Percentiles rank a stretch among this genome's conserved stretches.
phyloP scores from a whole-genome alignment of 2,888 invertebrate genomes.

The Mythimna pallens region DNA sequence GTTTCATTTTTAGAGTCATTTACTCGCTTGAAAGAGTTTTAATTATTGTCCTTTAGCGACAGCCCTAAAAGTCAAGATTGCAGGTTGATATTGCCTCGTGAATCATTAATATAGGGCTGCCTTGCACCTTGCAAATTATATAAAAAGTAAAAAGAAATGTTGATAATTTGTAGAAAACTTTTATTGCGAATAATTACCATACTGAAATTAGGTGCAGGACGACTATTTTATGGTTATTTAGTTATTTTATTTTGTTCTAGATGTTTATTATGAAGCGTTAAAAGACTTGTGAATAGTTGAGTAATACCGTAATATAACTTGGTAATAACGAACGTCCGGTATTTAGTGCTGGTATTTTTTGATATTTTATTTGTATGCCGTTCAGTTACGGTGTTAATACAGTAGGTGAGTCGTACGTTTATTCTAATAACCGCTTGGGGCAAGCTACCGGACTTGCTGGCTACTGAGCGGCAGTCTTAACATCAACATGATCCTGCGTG shows the following conservation, averaged over 20 bases:
- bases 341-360: constrained; percentile 8
- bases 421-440: neutral
- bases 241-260: constrained; percentile 1
- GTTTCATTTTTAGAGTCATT: constrained; percentile 20
- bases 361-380: neutral
- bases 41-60: constrained; percentile 14
- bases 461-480: neutral
- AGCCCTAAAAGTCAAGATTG: constrained; percentile 11
- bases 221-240: constrained; percentile 24
- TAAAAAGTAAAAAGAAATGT: constrained; percentile 10
- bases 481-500: no score
- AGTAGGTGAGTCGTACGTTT: neutral
- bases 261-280: constrained; percentile 17
- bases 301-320: neutral
- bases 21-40: constrained; percentile 1
- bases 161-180: neutral
- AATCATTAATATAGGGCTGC: constrained; percentile 4
- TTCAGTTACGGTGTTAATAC: neutral
- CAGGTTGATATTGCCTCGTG: neutral
- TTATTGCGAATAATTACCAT: constrained; percentile 24
- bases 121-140: neutral
- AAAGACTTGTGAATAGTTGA: neutral
- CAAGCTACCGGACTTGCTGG: neutral
- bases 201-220: neutral
- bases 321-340: constrained; percentile 10